These are phyloP conservation scores for Acrobasis suavella DNA, from an alignment of 2,888 invertebrate genomes.

Conservation along the genomic window DNA sequence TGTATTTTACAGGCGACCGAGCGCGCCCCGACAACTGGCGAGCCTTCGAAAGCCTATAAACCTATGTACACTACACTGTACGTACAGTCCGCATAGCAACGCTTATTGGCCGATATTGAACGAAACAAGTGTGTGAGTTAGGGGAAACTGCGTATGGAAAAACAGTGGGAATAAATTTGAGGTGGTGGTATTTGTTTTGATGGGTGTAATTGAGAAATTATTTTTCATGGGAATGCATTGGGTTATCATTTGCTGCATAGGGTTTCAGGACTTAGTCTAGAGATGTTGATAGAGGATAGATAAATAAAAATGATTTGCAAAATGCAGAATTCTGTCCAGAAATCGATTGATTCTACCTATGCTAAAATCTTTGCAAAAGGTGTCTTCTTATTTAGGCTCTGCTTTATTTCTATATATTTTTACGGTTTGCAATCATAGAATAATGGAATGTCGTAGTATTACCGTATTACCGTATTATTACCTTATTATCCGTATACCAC, in stretches of 20 bases:
- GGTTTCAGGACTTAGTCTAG: neutral
- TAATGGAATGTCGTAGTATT: no score
- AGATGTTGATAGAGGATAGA: no score
- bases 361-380: no score
- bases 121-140: slow-evolving; percentile 14
- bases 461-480: no score
- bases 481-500: no score
- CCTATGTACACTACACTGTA: slow-evolving; percentile 39
- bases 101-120: slow-evolving; percentile 39
- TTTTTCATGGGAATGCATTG: neutral
- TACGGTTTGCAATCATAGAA: no score
- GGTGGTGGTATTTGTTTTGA: slow-evolving; percentile 5
- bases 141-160: slow-evolving; percentile 4
- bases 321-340: no score
- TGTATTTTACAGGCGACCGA: slow-evolving; percentile 63
- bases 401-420: no score
- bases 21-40: slow-evolving; percentile 52
- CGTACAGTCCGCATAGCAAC: slow-evolving; percentile 38
- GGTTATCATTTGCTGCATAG: neutral
- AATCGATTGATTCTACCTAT: no score
- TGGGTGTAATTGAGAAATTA: neutral
- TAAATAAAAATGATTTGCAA: no score
- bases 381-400: no score
- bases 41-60: slow-evolving; percentile 49
- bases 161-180: slow-evolving; percentile 14